A percentile compares a stretch with the other conserved stretches of the same genome.
Conservation (phyloP, 2,113 vertebrate genomes). For the Columba janthina region DNA sequence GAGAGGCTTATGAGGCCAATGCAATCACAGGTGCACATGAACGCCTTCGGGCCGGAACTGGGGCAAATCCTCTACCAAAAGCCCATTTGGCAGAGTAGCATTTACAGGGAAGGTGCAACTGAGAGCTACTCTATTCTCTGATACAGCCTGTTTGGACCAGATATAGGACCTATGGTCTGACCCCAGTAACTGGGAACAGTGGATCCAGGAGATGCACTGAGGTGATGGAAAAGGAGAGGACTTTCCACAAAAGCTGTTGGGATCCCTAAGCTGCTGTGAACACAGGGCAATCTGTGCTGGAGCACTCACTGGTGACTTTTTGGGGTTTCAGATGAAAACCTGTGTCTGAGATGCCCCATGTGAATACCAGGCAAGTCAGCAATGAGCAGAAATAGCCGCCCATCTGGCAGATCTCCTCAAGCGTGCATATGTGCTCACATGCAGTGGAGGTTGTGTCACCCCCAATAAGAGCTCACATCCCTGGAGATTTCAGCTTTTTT, state of each 20-base stretch:
- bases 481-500: background rate
- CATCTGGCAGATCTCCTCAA: background rate
- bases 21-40: background rate
- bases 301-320: background rate
- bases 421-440: fast-evolving
- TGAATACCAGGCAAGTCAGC: background rate
- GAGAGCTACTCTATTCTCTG: background rate
- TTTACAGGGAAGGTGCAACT: background rate
- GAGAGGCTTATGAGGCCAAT: background rate
- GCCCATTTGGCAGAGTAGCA: background rate
- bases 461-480: background rate
- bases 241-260: background rate
- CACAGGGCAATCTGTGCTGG: fast-evolving
- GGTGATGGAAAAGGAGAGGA: background rate
- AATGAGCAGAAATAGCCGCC: background rate
- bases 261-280: fast-evolving
- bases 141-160: background rate
- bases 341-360: fast-evolving
- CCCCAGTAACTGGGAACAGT: fast-evolving
- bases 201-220: background rate
- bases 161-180: background rate
- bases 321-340: background rate
- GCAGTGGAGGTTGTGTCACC: background rate
- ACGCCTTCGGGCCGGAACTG: background rate
- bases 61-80: background rate